Evolutionary conservation across 2,113 vertebrate genomes (phyloP), one percentile per base, ranked within the genome.

Genomic region (Tauraco erythrolophus): DNA sequence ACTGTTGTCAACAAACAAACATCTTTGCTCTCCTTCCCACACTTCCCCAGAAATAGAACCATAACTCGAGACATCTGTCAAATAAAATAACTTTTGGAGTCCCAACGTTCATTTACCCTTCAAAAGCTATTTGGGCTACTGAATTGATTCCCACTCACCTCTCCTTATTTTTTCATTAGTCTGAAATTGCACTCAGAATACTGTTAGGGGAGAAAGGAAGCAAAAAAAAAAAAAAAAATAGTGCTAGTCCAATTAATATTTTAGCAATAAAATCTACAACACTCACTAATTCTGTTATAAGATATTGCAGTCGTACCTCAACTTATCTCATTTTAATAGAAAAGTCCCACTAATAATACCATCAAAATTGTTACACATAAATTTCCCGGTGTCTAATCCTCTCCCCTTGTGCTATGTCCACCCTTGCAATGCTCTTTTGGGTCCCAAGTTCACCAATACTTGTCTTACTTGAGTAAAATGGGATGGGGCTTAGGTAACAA

Each of bases 401-500:
- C 11, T 46, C 14, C 1, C 11, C 7, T 27, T 41, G 37, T 48
- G 25, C 39, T 60, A 61, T 24, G 3, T 9, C 65, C 12, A 31
- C 10, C 10, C 7, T 19, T 46, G 7, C 33, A 57, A 48, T 31
- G 10, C 2, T 64, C 2, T 43, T 51, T 64, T 57, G 3, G 4
- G 10, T 74, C 39, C 22, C 18, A 37, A 53, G 39, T 64, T 91
- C 43, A 79, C 10, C 12, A 35, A 7, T 35, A 9, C 4, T 56
- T 35, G 4, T 23, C 25, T 68, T 25, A 41, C n/a, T 50, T 31
- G 5, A 33, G 17, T 23, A 43, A 9, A 79, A 45, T 5, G 9
- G 8, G 0, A 0, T 51, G 11, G 1, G 6, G 2, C 11, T 65
- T n/a, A 31, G 27, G 25, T 15, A 71, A 35, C 7, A 14, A 57